Evolutionary conservation across 1,140 invertebrate species (phyloP).

Genomic region (Acromyrmex heyeri): DNA sequence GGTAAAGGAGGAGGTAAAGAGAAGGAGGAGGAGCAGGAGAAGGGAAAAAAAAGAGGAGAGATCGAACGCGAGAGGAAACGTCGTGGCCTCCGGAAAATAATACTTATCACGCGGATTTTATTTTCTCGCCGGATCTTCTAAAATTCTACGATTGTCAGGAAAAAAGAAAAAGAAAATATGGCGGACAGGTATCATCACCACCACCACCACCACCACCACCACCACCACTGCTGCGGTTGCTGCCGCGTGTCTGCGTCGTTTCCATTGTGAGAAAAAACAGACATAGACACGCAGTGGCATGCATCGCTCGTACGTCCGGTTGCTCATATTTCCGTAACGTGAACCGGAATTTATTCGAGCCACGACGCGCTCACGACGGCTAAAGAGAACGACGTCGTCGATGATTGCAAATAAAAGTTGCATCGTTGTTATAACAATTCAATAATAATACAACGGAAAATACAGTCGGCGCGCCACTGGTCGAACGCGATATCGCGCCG

Average conservation of each 20-base stretch:
- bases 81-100: not conserved
- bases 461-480: not conserved
- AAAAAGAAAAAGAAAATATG: slow-evolving; percentile 6
- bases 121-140: not conserved
- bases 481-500: slow-evolving; percentile 6
- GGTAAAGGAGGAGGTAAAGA: not conserved
- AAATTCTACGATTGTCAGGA: not conserved
- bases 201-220: too few relatives aligned
- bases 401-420: not conserved
- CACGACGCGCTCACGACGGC: not conserved
- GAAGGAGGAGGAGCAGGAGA: not conserved
- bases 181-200: not conserved
- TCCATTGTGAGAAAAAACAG: slow-evolving; percentile 1
- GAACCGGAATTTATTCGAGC: slow-evolving; percentile 19
- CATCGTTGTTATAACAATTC: not conserved
- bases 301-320: not conserved
- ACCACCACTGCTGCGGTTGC: not conserved
- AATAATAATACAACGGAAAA: not conserved
- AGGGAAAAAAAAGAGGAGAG: slow-evolving; percentile 7
- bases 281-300: not conserved
- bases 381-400: not conserved
- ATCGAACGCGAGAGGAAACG: not conserved
- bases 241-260: not conserved
- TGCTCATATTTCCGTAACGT: slow-evolving; percentile 27
- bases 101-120: not conserved